phyloP scores from a whole-genome alignment of 1,140 invertebrate genomes.

The Aphelenchoides avenae region DNA sequence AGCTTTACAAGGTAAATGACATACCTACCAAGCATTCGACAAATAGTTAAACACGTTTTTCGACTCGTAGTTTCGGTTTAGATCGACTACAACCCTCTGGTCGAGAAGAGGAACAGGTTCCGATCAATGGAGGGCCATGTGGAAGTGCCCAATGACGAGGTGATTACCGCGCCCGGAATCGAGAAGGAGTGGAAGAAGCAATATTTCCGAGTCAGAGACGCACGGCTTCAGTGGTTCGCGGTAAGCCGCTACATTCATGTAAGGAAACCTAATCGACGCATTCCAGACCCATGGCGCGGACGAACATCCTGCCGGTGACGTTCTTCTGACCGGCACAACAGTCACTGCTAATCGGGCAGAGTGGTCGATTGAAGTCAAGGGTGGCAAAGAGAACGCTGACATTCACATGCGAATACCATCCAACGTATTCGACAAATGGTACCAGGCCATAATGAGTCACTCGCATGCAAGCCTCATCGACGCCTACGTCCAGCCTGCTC shows the following conservation, averaged over 20 bases:
- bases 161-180: constrained; percentile 35
- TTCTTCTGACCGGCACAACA: constrained; percentile 52
- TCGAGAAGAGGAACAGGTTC: constrained; percentile 39
- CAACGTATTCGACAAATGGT: constrained; percentile 61
- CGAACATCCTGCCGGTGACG: constrained; percentile 52
- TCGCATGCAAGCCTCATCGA: constrained; percentile 63
- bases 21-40: too few relatives aligned
- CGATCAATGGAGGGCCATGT: constrained; percentile 57
- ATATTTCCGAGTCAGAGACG: constrained; percentile 53
- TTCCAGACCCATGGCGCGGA: constrained; percentile 54
- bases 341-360: constrained; percentile 52
- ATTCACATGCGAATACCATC: constrained; percentile 50
- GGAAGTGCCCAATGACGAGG: constrained; percentile 47
- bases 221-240: constrained; percentile 57
- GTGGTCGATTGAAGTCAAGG: constrained; percentile 45
- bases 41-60: too few relatives aligned
- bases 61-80: too few relatives aligned
- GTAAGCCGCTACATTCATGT: constrained; percentile 27
- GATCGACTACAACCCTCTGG: constrained; percentile 45
- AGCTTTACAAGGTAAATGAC: too few relatives aligned
- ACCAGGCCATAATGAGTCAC: constrained; percentile 65
- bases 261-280: constrained; percentile 11
- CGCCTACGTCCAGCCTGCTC: constrained; percentile 64
- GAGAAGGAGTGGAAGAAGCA: constrained; percentile 43
- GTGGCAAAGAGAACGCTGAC: constrained; percentile 54